These are phyloP conservation scores for Melieria crassipennis DNA, from an alignment of 2,888 invertebrate species.

Conservation along the genomic window DNA sequence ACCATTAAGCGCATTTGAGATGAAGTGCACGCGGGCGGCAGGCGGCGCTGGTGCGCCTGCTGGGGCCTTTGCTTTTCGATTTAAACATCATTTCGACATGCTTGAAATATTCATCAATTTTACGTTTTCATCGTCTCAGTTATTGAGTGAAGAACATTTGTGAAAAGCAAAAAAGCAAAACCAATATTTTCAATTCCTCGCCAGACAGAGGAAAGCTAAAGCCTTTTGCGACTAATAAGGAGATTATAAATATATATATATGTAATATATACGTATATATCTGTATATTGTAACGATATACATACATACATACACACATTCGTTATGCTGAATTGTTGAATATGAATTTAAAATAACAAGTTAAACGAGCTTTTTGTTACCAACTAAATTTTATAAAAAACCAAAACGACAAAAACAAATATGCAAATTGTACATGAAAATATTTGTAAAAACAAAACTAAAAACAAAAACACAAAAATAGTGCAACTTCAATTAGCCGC, in stretches of 20 bases:
- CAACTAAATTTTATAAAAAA: constrained; percentile 28
- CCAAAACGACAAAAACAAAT: constrained; percentile 1
- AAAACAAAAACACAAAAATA: constrained; percentile 1
- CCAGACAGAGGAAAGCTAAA: not conserved
- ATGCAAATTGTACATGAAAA: constrained; percentile 22
- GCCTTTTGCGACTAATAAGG: constrained; percentile 2
- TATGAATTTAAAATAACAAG: constrained; percentile 18
- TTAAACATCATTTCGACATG: not conserved
- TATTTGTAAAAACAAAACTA: not conserved
- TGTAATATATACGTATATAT: not conserved
- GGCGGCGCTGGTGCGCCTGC: too few relatives aligned
- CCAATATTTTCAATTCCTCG: not conserved
- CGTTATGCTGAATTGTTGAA: constrained; percentile 17
- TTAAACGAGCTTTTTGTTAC: constrained; percentile 37
- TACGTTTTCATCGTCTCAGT: too few relatives aligned
- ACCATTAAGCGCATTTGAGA: constrained; percentile 66
- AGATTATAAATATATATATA: not conserved
- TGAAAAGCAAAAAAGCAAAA: not conserved
- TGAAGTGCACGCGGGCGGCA: constrained; percentile 28
- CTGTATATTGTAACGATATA: not conserved
- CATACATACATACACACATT: constrained; percentile 7
- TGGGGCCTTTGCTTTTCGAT: not conserved
- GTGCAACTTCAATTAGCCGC: not conserved
- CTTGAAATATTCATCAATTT: too few relatives aligned
- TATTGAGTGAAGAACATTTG: not conserved